Base-by-base conservation (phyloP, 2,797 vertebrate species). In the Siniperca undulata region DNA sequence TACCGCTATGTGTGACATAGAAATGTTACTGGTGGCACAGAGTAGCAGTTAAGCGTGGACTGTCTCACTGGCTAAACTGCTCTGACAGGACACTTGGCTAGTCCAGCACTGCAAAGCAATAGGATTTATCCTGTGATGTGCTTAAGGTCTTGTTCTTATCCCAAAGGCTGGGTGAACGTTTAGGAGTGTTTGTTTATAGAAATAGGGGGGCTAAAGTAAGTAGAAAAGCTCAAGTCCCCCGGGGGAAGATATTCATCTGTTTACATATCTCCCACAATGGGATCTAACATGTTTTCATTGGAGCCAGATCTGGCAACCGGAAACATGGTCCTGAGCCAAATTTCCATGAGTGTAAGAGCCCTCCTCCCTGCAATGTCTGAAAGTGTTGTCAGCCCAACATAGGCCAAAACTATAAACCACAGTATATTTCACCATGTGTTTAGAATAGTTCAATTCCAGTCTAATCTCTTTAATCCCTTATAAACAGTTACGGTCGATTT, bases 191-290 rank as follows among this genome's bases (percentile, higher is more conserved):
- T 92, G 92, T 94, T 93, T 92, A 91, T 79, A 86, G 75, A 86
- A 92, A 86, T 75, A 55, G 14, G 58, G 80, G 72, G 65, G 82
- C 67, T 83, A 78, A 77, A 85, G 70, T 85, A 76, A 88, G 85
- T 85, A 87, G 58, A 93, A 90, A 89, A 84, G 67, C 73, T 84
- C 19, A 55, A 80, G 69, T 89, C 84, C 82, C 75, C 58, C 0
- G 36, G 50, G 75, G 76, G 64, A 74, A 89, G 94, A 95, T 95
- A 91, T 71, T 85, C 90, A 94, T 95, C 94, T 95, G 95, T 95
- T 95, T 96, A 95, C 92, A 94, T 91, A 84, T 91, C 89, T 88
- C 87, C 90, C 94, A 95, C 93, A 95, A 93, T 88, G 85, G 89
- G 86, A 91, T 89, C 89, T 85, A 84, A 92, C 85, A 90, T 90